Base-by-base conservation (phyloP, 2,797 vertebrate genomes). In the Miichthys miiuy region DNA sequence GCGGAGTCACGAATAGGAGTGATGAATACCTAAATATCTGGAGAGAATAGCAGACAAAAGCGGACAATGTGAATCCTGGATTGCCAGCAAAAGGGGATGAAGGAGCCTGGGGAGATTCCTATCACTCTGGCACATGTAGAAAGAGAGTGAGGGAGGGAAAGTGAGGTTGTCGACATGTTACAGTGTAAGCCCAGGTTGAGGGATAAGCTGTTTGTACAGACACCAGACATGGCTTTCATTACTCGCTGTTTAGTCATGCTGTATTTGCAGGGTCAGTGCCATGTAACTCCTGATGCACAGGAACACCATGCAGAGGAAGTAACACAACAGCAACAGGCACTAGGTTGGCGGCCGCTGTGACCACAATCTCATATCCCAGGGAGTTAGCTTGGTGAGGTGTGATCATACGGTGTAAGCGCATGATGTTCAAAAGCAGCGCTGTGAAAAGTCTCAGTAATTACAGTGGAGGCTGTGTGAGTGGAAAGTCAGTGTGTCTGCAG, bases 201-300 rank as follows among this genome's bases (percentile, higher is more conserved):
- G 91, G 91, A 93, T 93, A 91, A 94, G 85, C 88, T 70, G 82
- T 89, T 77, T 86, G 81, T 72, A 79, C 82, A 89, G 79, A 88
- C 85, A 89, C 84, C 92, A 93, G 88, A 92, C 84, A 88, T 82
- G 83, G 88, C 89, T 92, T 91, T 85, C 88, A 94, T 94, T 94
- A 93, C 81, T 84, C 68, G 81, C 87, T 88, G 81, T 87, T 95
- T 95, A 93, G 94, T 94, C 93, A 92, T 85, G 87, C 86, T 82
- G 86, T 83, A 91, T 93, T 94, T 92, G 88, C 87, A 85, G 81
- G 79, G 89, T 87, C 89, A 88, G 87, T 70, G 90, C 87, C 91
- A 82, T 90, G 83, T 85, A 89, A 79, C 83, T 90, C 72, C 78
- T 84, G 75, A 87, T 90, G 83, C 72, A 85, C 55, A 55, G 72